phyloP scores from a whole-genome alignment of 2,113 vertebrate species.

The Protobothrops flavoviridis region DNA sequence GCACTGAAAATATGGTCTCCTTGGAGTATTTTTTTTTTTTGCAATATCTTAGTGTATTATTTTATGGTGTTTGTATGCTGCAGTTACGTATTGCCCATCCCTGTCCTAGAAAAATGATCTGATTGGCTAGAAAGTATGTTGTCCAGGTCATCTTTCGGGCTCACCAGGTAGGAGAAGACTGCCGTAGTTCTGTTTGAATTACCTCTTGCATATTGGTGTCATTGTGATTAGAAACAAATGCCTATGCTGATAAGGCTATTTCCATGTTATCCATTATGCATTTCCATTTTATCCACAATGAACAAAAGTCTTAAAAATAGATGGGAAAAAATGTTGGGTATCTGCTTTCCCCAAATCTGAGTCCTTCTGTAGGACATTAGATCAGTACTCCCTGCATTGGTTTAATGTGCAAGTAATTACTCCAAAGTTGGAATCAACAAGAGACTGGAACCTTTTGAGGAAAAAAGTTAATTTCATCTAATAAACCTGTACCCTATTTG shows the following conservation, averaged over 20 bases:
- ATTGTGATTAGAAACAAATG: neutral
- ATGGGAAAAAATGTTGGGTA: neutral
- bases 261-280: neutral
- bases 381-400: neutral
- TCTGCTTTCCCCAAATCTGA: neutral
- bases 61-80: neutral
- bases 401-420: neutral
- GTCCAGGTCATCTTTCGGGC: neutral
- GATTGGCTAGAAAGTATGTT: neutral
- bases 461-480: neutral
- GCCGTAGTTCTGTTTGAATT: neutral
- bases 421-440: neutral
- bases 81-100: neutral
- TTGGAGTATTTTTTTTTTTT: neutral
- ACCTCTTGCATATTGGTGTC: neutral
- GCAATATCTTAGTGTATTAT: neutral
- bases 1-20: neutral
- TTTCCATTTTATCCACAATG: neutral
- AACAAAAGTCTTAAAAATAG: neutral
- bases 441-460: neutral
- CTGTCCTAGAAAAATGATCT: neutral
- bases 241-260: neutral
- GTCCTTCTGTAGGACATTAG: neutral
- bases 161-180: neutral
- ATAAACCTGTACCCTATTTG: neutral